phyloP scores from a whole-genome alignment of 2,113 vertebrate species.

The Lagopus leucura region DNA sequence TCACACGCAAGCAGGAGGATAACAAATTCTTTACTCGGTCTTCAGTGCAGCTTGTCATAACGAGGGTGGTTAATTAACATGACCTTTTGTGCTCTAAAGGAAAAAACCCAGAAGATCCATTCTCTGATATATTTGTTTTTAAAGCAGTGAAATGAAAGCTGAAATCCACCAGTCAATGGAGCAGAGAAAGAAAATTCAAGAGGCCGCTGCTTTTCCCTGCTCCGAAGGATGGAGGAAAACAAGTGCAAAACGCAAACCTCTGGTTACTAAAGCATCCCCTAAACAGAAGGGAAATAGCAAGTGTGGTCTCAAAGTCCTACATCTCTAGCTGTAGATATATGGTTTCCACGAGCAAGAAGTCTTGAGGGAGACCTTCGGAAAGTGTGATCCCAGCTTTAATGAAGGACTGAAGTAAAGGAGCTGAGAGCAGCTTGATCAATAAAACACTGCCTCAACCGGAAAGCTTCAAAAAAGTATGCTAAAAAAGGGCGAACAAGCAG shows the following conservation, averaged over 20 bases:
- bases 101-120: background rate
- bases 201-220: background rate
- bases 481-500: background rate
- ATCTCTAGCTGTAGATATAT: background rate
- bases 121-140: background rate
- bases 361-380: conserved; percentile 8
- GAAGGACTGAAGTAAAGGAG: conserved; percentile 7
- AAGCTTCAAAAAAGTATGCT: background rate
- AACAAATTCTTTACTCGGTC: conserved; percentile 24
- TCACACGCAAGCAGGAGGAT: background rate
- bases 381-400: conserved; percentile 7
- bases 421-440: background rate
- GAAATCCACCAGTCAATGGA: background rate
- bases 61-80: conserved; percentile 31
- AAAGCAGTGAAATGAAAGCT: background rate
- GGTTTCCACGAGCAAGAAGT: background rate
- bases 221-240: conserved; percentile 11
- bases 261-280: conserved; percentile 11
- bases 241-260: conserved; percentile 23
- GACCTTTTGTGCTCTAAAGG: conserved; percentile 12
- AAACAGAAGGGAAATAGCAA: conserved; percentile 5
- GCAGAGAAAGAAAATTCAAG: background rate
- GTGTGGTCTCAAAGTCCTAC: background rate
- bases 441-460: background rate
- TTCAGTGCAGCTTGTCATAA: conserved; percentile 30